Conservation (phyloP, 2,888 invertebrate species). For the Clistopyga incitator region DNA sequence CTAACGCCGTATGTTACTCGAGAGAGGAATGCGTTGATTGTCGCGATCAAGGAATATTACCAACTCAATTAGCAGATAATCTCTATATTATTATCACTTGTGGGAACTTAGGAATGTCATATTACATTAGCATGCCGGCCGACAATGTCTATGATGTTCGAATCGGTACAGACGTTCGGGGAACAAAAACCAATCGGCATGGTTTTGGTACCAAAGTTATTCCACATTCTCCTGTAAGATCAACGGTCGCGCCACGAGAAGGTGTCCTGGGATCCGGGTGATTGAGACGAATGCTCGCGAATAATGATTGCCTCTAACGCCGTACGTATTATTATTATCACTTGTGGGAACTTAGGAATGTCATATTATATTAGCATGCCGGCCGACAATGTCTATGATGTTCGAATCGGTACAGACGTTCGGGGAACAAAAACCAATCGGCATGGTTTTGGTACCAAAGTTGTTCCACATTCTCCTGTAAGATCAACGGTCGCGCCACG, state of each 20-base stretch:
- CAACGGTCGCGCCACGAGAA: slow-evolving; percentile 82
- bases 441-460: slow-evolving; percentile 88
- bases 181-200: slow-evolving; percentile 84
- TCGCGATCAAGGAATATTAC: slow-evolving; percentile 22
- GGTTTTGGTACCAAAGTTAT: slow-evolving; percentile 90
- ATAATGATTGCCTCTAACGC: not conserved
- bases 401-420: slow-evolving; percentile 26
- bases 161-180: slow-evolving; percentile 65
- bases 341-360: slow-evolving; percentile 1
- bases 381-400: slow-evolving; percentile 47
- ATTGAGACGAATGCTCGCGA: slow-evolving; percentile 1
- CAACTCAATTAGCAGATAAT: slow-evolving; percentile 25
- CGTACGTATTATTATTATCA: slow-evolving; percentile 14
- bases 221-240: slow-evolving; percentile 90
- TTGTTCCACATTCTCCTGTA: slow-evolving; percentile 91
- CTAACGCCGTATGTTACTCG: not conserved
- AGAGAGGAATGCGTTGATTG: slow-evolving; percentile 3
- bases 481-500: slow-evolving; percentile 85
- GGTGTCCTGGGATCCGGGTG: slow-evolving; percentile 1
- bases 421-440: slow-evolving; percentile 83
- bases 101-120: not conserved
- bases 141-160: slow-evolving; percentile 69
- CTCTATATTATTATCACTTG: slow-evolving; percentile 7
- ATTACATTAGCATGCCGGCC: slow-evolving; percentile 26
- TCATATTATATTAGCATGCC: not conserved